phyloP scores from a whole-genome alignment of 2,888 invertebrate species.

The Cheilosia variabilis region DNA sequence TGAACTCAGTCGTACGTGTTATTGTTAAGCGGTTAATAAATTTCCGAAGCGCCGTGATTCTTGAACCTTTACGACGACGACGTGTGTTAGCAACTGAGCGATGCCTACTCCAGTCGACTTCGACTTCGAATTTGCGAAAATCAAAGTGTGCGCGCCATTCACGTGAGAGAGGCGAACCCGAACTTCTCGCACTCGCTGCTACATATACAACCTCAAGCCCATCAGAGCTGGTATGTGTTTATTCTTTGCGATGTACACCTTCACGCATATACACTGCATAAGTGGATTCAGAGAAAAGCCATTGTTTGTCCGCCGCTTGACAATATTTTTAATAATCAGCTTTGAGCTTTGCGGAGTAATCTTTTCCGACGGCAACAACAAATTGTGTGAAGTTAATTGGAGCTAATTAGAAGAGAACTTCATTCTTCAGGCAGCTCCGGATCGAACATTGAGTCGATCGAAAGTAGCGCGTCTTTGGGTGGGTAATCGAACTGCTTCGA shows the following conservation, averaged over 20 bases:
- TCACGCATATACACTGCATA: background rate
- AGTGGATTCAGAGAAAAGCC: slow-evolving; percentile 21
- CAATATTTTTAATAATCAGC: slow-evolving; percentile 29
- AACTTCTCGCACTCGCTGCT: slow-evolving; percentile 45
- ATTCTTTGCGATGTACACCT: slow-evolving; percentile 7
- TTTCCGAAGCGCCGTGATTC: slow-evolving; percentile 17
- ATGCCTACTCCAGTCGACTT: slow-evolving; percentile 49
- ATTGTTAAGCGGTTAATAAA: background rate
- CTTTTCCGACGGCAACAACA: slow-evolving; percentile 13
- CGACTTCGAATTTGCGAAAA: slow-evolving; percentile 56
- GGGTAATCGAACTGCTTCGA: slow-evolving; percentile 61
- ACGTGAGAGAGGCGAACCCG: slow-evolving; percentile 33
- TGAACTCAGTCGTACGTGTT: slow-evolving; percentile 13
- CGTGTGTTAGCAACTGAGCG: slow-evolving; percentile 65
- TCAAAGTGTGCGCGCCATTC: slow-evolving; percentile 10
- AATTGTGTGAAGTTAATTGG: slow-evolving; percentile 41
- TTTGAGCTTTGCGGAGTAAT: slow-evolving; percentile 28
- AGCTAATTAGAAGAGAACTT: slow-evolving; percentile 40
- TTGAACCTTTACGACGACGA: slow-evolving; percentile 63
- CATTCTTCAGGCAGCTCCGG: background rate
- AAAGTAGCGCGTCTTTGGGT: slow-evolving; percentile 32
- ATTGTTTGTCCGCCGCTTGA: slow-evolving; percentile 45
- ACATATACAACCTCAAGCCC: slow-evolving; percentile 40
- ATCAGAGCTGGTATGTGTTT: slow-evolving; percentile 12
- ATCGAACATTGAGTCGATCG: slow-evolving; percentile 25